phyloP scores from a whole-genome alignment of 1,140 invertebrate species.

The Papilio polytes region DNA sequence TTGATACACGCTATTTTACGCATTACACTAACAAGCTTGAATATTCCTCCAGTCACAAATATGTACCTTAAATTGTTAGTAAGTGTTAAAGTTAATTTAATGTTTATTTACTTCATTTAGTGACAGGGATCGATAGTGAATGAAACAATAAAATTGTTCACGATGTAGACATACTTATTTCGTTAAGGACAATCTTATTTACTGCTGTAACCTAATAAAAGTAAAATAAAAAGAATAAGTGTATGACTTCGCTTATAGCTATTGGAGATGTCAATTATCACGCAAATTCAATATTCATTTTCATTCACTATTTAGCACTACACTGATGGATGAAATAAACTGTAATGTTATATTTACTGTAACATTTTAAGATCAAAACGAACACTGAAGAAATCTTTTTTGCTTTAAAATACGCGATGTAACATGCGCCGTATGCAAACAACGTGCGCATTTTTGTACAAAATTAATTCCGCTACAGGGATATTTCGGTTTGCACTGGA shows the following conservation, averaged over 20 bases:
- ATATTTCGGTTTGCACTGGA: constrained; percentile 11
- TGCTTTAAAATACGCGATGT: constrained; percentile 20
- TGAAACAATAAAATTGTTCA: no score
- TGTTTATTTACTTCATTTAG: neutral
- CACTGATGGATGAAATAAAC: neutral
- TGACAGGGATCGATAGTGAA: neutral
- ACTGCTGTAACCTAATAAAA: neutral
- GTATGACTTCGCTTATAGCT: neutral
- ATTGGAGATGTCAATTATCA: neutral
- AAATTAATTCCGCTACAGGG: constrained; percentile 24
- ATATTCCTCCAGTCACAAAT: constrained; percentile 8
- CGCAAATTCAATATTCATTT: neutral
- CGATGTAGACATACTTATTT: neutral
- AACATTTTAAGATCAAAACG: neutral
- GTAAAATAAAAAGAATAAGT: neutral
- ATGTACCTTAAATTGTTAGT: neutral
- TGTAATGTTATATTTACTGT: neutral
- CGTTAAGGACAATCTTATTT: neutral
- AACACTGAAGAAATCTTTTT: constrained; percentile 25
- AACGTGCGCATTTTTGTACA: constrained; percentile 32
- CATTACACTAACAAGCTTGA: constrained; percentile 31
- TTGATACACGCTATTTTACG: constrained; percentile 60
- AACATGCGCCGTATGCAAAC: constrained; percentile 29
- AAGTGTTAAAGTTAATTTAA: neutral
- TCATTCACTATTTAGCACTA: neutral